Evolutionary conservation across 2,113 vertebrate species (phyloP).

Genomic region (Polypterus bichir): DNA sequence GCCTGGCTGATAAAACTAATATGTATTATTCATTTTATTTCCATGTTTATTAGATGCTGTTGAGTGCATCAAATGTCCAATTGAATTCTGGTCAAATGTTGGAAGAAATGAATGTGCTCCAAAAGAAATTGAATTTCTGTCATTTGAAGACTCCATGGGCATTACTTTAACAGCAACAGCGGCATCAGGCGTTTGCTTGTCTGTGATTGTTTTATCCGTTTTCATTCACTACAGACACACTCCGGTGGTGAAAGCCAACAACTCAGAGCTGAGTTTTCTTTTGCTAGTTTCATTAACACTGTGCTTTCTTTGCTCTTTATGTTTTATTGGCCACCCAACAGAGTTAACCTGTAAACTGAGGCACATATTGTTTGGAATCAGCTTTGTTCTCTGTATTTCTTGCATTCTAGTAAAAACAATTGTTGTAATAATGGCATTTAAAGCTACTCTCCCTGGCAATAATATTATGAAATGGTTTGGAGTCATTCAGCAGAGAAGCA

Average conservation of each 20-base stretch:
- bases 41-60: constrained; percentile 32
- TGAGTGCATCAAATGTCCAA: constrained; percentile 39
- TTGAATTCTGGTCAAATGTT: no score
- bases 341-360: constrained; percentile 1
- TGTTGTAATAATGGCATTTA: constrained; percentile 11
- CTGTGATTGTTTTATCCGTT: constrained; percentile 9
- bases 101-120: constrained; percentile 1
- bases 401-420: constrained; percentile 17
- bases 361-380: constrained; percentile 8
- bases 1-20: no score
- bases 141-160: constrained; percentile 16
- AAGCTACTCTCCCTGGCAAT: constrained; percentile 4
- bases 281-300: neutral
- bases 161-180: constrained; percentile 9
- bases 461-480: constrained; percentile 1
- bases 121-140: constrained; percentile 12
- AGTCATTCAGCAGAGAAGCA: neutral
- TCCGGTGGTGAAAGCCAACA: constrained; percentile 17
- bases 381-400: constrained; percentile 11
- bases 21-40: neutral
- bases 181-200: constrained; percentile 2
- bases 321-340: constrained; percentile 6
- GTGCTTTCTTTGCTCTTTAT: neutral
- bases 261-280: neutral
- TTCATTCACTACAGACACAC: constrained; percentile 18